Conservation (phyloP, 2,888 invertebrate genomes). For the Geotrupes spiniger region DNA sequence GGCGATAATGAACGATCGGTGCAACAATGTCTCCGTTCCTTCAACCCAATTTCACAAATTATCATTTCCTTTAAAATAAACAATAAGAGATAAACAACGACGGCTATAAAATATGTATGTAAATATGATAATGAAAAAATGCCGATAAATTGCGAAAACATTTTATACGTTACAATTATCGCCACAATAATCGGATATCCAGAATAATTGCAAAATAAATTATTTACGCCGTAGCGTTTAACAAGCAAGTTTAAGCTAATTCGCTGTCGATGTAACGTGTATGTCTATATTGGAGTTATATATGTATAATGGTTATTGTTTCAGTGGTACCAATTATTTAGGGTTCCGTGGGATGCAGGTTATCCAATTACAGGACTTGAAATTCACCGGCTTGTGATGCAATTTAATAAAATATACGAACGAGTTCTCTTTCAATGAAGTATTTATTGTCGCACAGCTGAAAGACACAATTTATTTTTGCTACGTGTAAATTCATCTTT, state of each 20-base stretch:
- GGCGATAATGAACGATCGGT: no score
- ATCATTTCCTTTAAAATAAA: no score
- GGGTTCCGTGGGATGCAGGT: slow-evolving; percentile 8
- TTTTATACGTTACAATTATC: no score
- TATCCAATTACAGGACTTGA: slow-evolving; percentile 6
- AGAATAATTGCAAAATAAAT: neutral
- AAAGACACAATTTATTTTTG: slow-evolving; percentile 4
- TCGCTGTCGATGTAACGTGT: slow-evolving; percentile 7
- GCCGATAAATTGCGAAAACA: no score
- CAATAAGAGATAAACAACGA: no score
- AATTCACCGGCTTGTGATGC: slow-evolving; percentile 11
- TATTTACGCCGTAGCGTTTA: neutral
- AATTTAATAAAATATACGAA: slow-evolving; percentile 8
- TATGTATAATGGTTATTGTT: slow-evolving; percentile 9
- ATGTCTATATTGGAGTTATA: slow-evolving; percentile 12
- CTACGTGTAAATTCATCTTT: no score
- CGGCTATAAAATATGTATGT: no score
- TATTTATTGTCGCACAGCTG: slow-evolving; percentile 6
- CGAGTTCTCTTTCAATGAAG: slow-evolving; percentile 8
- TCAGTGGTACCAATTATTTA: slow-evolving; percentile 12
- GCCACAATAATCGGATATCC: no score
- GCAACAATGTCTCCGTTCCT: no score
- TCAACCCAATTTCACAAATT: no score
- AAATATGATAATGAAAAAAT: no score
- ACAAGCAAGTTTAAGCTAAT: slow-evolving; percentile 8